Evolutionary conservation across 1,140 invertebrate genomes (phyloP), one percentile per base, ranked within the genome.

Genomic region (Tetraneura akinire): DNA sequence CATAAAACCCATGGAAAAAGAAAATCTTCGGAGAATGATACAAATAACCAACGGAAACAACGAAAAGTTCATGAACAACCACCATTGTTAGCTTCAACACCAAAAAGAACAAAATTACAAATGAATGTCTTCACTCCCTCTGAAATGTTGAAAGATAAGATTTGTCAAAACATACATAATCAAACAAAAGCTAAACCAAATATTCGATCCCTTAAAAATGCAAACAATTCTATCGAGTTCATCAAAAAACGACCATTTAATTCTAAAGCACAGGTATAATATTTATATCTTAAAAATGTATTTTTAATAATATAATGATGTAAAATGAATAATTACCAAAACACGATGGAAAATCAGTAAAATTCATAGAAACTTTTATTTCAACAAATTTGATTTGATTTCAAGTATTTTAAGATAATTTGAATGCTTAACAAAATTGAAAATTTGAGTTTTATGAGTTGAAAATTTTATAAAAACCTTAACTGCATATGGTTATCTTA

Each of bases 41-140:
- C 32, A 37, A 37, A 37, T 37, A 37, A 37, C 32, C 32, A 37
- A 37, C 32, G 32, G 18, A 60, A 78, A 14, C 37, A 62, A 11
- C 37, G 21, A 13, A 47, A 16, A 29, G 26, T 42, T 47, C n/a
- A 23, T 21, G 66, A 68, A 47, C 21, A 71, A 16, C 14, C 55
- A 78, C 42, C 42, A n/a, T 62, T 78, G 42, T 14, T 78, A 14
- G 55, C 74, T 26, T 78, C 74, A 1, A 78, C 74, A 13, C 74
- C 74, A 0, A 78, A 78, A 3, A 62, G 57, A 45, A 37, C 55
- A 47, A 60, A 26, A 78, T 26, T 16, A 29, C 74, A 62, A 21
- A 13, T n/a, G 10, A 23, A 9, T 10, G 32, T 53, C 18, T 49
- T 51, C 51, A 60, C 37, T 29, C 74, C 74, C 10, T 62, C 32